Evolutionary conservation across 1,140 invertebrate genomes (phyloP), one percentile per base, ranked within the genome.

Genomic region (Meloidogyne exigua): DNA sequence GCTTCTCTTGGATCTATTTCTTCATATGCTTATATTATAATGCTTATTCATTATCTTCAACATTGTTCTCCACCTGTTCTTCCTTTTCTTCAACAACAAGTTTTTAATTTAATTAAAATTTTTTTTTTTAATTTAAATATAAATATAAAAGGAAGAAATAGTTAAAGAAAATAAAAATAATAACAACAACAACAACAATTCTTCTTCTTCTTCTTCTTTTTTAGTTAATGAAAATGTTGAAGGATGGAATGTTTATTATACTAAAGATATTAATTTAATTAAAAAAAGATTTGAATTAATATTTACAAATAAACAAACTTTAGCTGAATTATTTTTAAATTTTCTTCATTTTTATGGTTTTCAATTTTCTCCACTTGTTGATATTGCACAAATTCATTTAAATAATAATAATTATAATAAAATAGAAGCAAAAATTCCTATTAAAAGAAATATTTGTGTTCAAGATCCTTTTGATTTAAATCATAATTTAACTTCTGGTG

Each of bases 391-490:
- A 65, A 77, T 77, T 36, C 68, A 75, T 21, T n/a, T 21, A 18
- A 15, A 23, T 28, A n/a, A 26, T 18, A 7, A 4, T 39, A 39
- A 39, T 28, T 42, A 42, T 32, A 23, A 26, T 25, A 64, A 66
- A 36, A 77, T 10, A 39, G 10, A 32, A 11, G 69, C 49, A n/a
- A 64, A 66, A n/a, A 21, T 15, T 3, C 25, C 74, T n/a, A 28
- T 26, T 11, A 73, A 25, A 73, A 15, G 21, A 18, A 49, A 36
- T 9, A n/a, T 77, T 18, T 72, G 23, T 23, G 73, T 75, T 18
- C 76, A 77, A 32, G 76, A 77, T 67, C 76, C 76, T 18, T 77
- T 77, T 36, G 73, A 77, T 26, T 65, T 77, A 23, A 21, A 76
- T 32, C 73, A 77, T 42, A 77, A 77, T 23, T 66, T 77, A 57